Evolutionary conservation across 2,797 vertebrate genomes (phyloP), one percentile per base, ranked within the genome.

Genomic region (Eospalax fontanierii): DNA sequence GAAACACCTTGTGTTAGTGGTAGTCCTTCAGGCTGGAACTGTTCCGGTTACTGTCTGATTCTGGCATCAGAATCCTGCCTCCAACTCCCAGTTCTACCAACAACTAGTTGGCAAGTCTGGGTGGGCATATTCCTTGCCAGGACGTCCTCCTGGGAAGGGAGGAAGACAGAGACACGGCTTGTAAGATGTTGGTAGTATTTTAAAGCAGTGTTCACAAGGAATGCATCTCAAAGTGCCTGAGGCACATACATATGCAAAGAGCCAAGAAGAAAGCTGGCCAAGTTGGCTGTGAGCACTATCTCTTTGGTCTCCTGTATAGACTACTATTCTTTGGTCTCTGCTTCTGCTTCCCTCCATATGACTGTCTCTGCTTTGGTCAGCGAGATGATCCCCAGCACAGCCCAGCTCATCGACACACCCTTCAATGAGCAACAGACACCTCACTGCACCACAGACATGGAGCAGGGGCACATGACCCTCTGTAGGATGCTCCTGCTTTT

Each of bases 391-490:
- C 75, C 21, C 78, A 24, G 89, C 26, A 30, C 59, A 66, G 5
- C 38, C 54, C 24, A 26, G 50, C 10, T 74, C 9, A 26, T 66
- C 22, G 30, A 10, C 6, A 19, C 26, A 24, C 40, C n/a, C 10
- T 12, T 70, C 28, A 38, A 24, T 21, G 66, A 38, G 9, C 46
- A 71, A 11, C 16, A 19, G 66, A 71, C 21, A 38, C 8, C 43
- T 57, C 4, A 7, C 14, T 15, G 5, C 24, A 73, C 3, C 3
- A 11, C 21, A 22, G 57, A 19, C 6, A 7, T 19, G n/a, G 54
- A 12, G 75, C 6, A 33, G 3, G 30, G 38, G 24, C 22, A 4
- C 0, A 0, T 2, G 30, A 33, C 10, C n/a, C 35, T 74, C 40
- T n/a, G 28, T 22, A 70, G 33, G 40, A 4, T 43, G 18, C 15